Evolutionary conservation across 2,888 invertebrate genomes (phyloP).

Genomic region (Epirrita christyi): DNA sequence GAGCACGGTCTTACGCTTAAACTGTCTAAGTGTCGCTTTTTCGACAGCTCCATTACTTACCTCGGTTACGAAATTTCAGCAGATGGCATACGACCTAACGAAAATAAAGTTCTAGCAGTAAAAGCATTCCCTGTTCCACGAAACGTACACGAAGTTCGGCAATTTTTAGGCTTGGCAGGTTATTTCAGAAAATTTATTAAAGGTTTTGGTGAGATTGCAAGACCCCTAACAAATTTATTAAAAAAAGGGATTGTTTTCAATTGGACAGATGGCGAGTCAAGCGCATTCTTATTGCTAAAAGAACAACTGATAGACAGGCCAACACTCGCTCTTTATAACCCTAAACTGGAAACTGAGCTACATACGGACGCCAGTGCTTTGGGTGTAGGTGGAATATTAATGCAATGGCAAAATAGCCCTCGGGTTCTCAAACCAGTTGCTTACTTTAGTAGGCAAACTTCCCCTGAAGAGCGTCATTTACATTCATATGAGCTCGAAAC

Average conservation of each 20-base stretch:
- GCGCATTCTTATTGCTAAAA: conserved; percentile 10
- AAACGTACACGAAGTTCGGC: too few relatives aligned
- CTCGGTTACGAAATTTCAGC: too few relatives aligned
- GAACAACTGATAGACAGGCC: too few relatives aligned
- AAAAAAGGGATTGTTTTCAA: background rate
- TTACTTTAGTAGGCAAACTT: conserved; percentile 38
- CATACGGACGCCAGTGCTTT: conserved; percentile 16
- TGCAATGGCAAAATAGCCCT: background rate
- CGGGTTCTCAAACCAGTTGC: conserved; percentile 13
- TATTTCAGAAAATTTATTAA: conserved; percentile 2
- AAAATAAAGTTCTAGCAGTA: too few relatives aligned
- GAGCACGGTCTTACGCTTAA: too few relatives aligned
- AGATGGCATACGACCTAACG: too few relatives aligned
- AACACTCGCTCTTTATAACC: conserved; percentile 1
- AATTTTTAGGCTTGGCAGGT: background rate
- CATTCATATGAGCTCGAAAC: conserved; percentile 41
- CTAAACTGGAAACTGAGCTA: conserved; percentile 11
- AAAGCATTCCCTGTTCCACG: too few relatives aligned
- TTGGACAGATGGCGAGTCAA: background rate
- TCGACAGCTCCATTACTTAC: too few relatives aligned
- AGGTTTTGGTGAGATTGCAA: conserved; percentile 10
- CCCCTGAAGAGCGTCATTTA: conserved; percentile 35
- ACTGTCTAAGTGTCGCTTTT: too few relatives aligned
- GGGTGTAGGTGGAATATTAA: conserved; percentile 16
- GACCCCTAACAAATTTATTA: conserved; percentile 11